These are phyloP conservation scores for Stenotaenia linearis DNA, from an alignment of 2,888 invertebrate genomes.

Conservation along the genomic window DNA sequence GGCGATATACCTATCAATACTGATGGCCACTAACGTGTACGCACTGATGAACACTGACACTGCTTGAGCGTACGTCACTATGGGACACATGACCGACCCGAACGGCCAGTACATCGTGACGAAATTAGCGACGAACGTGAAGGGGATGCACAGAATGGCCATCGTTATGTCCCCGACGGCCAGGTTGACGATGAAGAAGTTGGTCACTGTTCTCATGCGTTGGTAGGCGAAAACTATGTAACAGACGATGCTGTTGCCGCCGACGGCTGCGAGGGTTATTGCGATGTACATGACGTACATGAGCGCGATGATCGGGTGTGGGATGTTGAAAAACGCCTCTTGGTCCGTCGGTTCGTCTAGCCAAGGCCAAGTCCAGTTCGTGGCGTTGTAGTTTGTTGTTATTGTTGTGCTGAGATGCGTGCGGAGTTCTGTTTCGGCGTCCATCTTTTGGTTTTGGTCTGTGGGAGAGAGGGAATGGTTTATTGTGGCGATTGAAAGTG, in stretches of 20 bases:
- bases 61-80: slow-evolving; percentile 67
- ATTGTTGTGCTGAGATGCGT: background rate
- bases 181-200: slow-evolving; percentile 77
- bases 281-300: slow-evolving; percentile 49
- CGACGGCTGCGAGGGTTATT: slow-evolving; percentile 48
- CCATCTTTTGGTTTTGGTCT: background rate
- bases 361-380: background rate
- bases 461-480: background rate
- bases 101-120: slow-evolving; percentile 82
- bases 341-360: background rate
- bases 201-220: slow-evolving; percentile 85
- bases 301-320: slow-evolving; percentile 41
- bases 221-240: slow-evolving; percentile 77
- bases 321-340: background rate
- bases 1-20: slow-evolving; percentile 81
- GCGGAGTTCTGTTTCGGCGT: background rate
- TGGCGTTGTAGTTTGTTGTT: background rate
- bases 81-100: slow-evolving; percentile 69
- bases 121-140: slow-evolving; percentile 74
- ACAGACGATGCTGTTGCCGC: slow-evolving; percentile 61
- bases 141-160: slow-evolving; percentile 84
- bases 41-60: slow-evolving; percentile 61
- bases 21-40: slow-evolving; percentile 84
- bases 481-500: background rate
- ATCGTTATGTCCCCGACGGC: slow-evolving; percentile 85